These are phyloP conservation scores for Ptychoptera contaminata DNA, from an alignment of 2,888 invertebrate species.

Conservation along the genomic window DNA sequence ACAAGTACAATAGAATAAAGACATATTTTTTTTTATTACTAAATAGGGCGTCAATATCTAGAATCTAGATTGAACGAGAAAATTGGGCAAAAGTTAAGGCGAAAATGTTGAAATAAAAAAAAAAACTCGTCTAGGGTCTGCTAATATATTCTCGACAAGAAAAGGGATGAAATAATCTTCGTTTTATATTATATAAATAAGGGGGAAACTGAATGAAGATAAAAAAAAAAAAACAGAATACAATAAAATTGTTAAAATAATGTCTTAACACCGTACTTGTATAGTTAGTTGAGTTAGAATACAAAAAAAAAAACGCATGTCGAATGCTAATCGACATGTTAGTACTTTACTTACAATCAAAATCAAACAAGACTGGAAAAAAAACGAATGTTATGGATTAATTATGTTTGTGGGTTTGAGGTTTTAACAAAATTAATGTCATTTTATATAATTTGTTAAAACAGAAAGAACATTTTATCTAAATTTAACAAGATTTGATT, in stretches of 20 bases:
- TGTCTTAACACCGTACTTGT: background rate
- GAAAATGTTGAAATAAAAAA: background rate
- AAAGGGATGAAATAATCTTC: constrained; percentile 1
- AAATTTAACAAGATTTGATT: no score
- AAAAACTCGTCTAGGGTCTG: no score
- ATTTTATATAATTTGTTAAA: no score
- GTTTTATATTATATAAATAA: background rate
- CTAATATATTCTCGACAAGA: no score
- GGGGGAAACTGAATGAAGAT: background rate
- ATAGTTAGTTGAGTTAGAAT: background rate
- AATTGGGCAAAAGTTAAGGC: background rate
- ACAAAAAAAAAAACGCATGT: constrained; percentile 8
- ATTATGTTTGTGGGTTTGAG: no score
- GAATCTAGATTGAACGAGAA: background rate
- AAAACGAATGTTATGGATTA: no score
- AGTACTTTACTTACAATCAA: background rate
- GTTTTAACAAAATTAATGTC: no score
- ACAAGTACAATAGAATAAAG: background rate
- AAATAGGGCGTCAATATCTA: no score
- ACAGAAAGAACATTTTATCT: no score
- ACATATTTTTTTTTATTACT: no score
- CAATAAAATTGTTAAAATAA: background rate
- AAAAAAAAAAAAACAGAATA: no score
- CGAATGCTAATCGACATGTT: constrained; percentile 8
- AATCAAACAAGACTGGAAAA: background rate